phyloP scores from a whole-genome alignment of 2,797 vertebrate genomes.

The Pogoniulus pusillus region DNA sequence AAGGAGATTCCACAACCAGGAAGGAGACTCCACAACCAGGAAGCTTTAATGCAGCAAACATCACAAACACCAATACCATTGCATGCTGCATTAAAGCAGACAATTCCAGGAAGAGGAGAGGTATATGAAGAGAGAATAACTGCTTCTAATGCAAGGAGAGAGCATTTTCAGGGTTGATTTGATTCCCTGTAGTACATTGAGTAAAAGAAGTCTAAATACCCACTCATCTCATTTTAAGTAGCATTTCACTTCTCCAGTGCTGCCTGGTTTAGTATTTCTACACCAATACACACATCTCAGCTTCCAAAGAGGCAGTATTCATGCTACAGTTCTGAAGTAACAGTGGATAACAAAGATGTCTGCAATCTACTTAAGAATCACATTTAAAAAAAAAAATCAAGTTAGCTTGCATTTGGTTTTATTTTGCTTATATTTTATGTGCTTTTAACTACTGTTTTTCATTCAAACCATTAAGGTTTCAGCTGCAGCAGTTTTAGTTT shows the following conservation, averaged over 20 bases:
- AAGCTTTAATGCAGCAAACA: background rate
- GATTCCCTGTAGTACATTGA: background rate
- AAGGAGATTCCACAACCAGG: too few species aligned
- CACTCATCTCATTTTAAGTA: background rate
- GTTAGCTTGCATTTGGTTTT: background rate
- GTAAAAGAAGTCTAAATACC: background rate
- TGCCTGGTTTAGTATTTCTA: background rate
- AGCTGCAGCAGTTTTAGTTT: background rate
- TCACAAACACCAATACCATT: background rate
- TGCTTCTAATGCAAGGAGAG: background rate
- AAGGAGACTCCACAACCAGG: too few species aligned
- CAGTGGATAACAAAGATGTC: background rate
- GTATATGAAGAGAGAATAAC: background rate
- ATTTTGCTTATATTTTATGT: background rate
- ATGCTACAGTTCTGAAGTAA: background rate
- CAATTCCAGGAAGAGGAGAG: background rate
- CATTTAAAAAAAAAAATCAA: background rate
- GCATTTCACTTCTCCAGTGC: background rate
- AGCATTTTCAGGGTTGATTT: background rate
- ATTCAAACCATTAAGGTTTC: background rate
- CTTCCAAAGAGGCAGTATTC: background rate
- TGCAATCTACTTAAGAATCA: background rate
- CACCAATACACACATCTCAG: background rate
- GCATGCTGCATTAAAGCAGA: background rate
- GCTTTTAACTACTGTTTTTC: background rate